These are phyloP conservation scores for Leptinotarsa defecta DNA, from an alignment of 1,140 invertebrate species.

Conservation along the genomic window DNA sequence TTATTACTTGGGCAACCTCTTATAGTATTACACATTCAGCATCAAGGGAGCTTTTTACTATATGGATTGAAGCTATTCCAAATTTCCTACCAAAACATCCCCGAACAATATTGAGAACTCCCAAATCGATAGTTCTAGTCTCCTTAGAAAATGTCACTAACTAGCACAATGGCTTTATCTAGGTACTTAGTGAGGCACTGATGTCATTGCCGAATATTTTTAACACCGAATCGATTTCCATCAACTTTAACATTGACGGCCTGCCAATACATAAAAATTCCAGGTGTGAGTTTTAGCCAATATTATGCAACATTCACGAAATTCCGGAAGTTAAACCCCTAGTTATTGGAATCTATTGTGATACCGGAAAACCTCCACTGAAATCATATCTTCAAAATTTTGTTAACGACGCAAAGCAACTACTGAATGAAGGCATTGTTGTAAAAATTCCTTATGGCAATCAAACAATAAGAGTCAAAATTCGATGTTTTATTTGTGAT, in stretches of 20 bases:
- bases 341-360: constrained; percentile 36
- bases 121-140: constrained; percentile 11
- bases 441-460: too few species aligned
- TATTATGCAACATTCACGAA: constrained; percentile 42
- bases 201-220: too few species aligned
- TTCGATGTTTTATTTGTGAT: too few species aligned
- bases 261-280: constrained; percentile 44
- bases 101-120: constrained; percentile 18
- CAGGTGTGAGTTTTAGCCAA: constrained; percentile 45
- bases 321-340: constrained; percentile 25
- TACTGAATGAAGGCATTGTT: too few species aligned
- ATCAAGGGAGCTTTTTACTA: constrained; percentile 14
- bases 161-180: too few species aligned
- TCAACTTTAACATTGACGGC: not conserved
- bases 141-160: not conserved
- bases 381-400: not conserved
- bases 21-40: constrained; percentile 15
- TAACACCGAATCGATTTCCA: not conserved
- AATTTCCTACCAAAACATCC: constrained; percentile 20
- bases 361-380: constrained; percentile 32
- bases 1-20: constrained; percentile 15
- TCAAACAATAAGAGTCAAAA: too few species aligned
- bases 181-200: too few species aligned
- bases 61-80: constrained; percentile 4
- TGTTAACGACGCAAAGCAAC: not conserved